A percentile compares a stretch with the other conserved stretches of the same genome.
Conservation (phyloP, 2,888 invertebrate species). For the Drosophila rubida region DNA sequence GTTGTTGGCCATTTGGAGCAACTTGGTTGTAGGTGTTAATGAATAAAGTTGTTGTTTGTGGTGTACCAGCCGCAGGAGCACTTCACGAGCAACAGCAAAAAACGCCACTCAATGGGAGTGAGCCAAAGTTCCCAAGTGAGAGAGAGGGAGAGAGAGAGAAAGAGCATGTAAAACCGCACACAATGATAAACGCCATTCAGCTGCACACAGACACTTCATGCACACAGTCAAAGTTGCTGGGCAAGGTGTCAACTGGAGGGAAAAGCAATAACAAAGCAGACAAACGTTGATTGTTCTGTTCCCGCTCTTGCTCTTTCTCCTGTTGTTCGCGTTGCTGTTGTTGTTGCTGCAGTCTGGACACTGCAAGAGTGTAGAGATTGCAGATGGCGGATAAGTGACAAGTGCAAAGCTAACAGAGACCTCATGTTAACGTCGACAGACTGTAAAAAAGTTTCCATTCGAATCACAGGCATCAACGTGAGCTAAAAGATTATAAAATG, state of each 20-base stretch:
- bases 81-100: conserved; percentile 37
- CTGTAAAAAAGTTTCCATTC: background rate
- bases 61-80: conserved; percentile 64
- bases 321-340: conserved; percentile 15
- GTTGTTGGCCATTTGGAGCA: conserved; percentile 71
- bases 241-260: conserved; percentile 70
- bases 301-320: conserved; percentile 25
- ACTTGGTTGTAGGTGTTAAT: conserved; percentile 78
- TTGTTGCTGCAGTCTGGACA: conserved; percentile 23
- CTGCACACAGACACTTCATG: conserved; percentile 38
- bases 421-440: conserved; percentile 7
- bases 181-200: conserved; percentile 74
- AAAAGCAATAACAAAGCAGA: conserved; percentile 56
- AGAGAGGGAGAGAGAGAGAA: conserved; percentile 2
- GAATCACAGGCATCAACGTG: conserved; percentile 3
- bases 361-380: conserved; percentile 26
- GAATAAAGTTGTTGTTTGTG: conserved; percentile 80
- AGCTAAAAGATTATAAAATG: background rate
- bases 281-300: conserved; percentile 70
- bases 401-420: conserved; percentile 46
- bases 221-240: conserved; percentile 37
- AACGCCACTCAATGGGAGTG: conserved; percentile 20
- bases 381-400: conserved; percentile 44
- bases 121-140: background rate
- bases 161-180: conserved; percentile 59